Evolutionary conservation across 2,888 invertebrate genomes (phyloP).

Genomic region (Drosophila anceps): DNA sequence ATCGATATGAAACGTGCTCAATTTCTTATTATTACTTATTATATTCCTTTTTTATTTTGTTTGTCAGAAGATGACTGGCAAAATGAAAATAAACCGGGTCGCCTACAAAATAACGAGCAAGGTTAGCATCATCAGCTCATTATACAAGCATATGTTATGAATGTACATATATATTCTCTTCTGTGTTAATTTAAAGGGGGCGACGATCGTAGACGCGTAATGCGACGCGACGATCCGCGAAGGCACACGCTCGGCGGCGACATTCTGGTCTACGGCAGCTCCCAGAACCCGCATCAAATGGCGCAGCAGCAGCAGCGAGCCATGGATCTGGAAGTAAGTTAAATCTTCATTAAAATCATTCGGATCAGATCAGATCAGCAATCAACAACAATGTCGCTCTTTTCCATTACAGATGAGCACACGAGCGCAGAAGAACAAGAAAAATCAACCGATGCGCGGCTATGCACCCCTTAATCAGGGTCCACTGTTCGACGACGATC

Average conservation of each 20-base stretch:
- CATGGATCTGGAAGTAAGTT: slow-evolving; percentile 91
- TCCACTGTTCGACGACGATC: slow-evolving; percentile 94
- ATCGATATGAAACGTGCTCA: slow-evolving; percentile 21
- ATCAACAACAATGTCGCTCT: neutral
- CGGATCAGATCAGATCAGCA: neutral
- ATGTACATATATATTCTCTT: neutral
- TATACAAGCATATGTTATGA: neutral
- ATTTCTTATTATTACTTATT: neutral
- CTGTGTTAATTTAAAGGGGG: slow-evolving; percentile 61
- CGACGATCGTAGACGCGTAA: slow-evolving; percentile 84
- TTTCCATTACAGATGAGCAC: slow-evolving; percentile 85
- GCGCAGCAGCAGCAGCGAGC: slow-evolving; percentile 87
- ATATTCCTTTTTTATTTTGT: slow-evolving; percentile 3
- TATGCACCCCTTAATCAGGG: slow-evolving; percentile 88
- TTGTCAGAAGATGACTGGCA: slow-evolving; percentile 89
- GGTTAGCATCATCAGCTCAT: slow-evolving; percentile 63
- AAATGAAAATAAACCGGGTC: slow-evolving; percentile 86
- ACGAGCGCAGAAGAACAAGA: slow-evolving; percentile 86
- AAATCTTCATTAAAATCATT: neutral
- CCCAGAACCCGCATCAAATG: slow-evolving; percentile 85
- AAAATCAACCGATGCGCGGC: slow-evolving; percentile 89
- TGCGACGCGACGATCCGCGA: slow-evolving; percentile 91
- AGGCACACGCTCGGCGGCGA: slow-evolving; percentile 93
- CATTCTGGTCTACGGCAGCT: slow-evolving; percentile 88
- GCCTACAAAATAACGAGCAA: slow-evolving; percentile 84